A percentile compares a stretch with the other conserved stretches of the same genome.
Conservation (phyloP, 2,797 vertebrate genomes). For the Anabacerthia variegaticeps region DNA sequence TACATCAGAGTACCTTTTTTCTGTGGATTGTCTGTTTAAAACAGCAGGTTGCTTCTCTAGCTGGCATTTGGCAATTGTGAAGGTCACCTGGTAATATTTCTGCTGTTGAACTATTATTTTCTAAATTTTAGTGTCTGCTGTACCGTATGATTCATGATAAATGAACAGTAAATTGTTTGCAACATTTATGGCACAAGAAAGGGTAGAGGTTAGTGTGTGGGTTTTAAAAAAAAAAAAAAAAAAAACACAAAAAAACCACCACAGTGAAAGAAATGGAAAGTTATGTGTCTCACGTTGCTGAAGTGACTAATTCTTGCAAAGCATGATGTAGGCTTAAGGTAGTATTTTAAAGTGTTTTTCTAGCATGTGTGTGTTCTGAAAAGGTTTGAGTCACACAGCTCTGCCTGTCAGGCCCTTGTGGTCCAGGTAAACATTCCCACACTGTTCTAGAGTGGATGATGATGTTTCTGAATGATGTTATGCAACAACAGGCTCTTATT, state of each 20-base stretch:
- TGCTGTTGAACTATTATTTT: not conserved
- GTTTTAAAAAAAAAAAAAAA: not conserved
- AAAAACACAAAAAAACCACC: not conserved
- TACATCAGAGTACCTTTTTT: not conserved
- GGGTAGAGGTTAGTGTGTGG: not conserved
- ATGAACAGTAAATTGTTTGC: not conserved
- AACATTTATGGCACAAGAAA: not conserved
- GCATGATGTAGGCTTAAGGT: not conserved
- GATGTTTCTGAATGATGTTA: not conserved
- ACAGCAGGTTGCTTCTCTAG: not conserved
- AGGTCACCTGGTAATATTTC: not conserved
- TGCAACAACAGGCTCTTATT: not conserved
- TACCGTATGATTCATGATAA: not conserved
- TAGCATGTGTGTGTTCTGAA: not conserved
- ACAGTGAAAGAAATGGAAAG: not conserved
- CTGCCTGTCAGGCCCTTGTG: not conserved
- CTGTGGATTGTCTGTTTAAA: not conserved
- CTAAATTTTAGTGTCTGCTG: not conserved
- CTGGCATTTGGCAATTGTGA: not conserved
- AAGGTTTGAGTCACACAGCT: not conserved
- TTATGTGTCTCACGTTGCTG: not conserved
- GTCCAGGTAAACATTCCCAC: not conserved
- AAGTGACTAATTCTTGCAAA: slow-evolving; percentile 36
- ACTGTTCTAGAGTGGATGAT: not conserved
- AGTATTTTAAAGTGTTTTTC: slow-evolving; percentile 16